Base-by-base conservation (phyloP, 1,140 invertebrate genomes). In the Bombus balteatus region DNA sequence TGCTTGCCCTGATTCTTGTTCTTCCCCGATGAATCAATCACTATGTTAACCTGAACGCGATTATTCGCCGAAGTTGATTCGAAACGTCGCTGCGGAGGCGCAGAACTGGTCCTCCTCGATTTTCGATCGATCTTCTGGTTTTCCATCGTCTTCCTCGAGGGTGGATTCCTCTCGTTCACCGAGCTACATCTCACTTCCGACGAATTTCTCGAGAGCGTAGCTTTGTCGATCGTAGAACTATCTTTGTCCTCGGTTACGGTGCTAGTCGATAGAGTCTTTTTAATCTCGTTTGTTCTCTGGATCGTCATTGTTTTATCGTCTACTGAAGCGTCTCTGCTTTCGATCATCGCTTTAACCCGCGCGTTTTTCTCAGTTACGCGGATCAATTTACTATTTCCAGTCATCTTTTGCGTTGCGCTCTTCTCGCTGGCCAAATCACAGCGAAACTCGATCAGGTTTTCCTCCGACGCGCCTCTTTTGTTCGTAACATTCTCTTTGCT, bases 21-120 rank as follows among this genome's bases (percentile, higher is more conserved):
- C 2, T 47, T 59, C 2, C 43, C 28, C 3, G 43, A 28, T 1
- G 92, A 72, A n/a, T 94, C 93, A n/a, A 93, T 92, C 15, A 93
- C 88, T 37, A 94, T 92, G 68, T 90, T 93, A 3, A 93, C 90
- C 37, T 92, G 91, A 2, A 92, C 76, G 6, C 91, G 89, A 66
- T 83, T 88, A 25, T 47, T 78, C 13, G 75, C 43, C 57, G 68
- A 37, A 39, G 43, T 34, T 43, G 90, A 89, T 39, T 82, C 83
- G 9, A 53, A 53, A 15, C 89, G 87, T 25, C 91, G 88, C 13
- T 93, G 93, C 0, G 92, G 89, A 0, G 94, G 93, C 2, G 94
- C 94, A 5, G 95, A 95, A 57, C 79, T 93, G 1, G 92, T 93
- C 73, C 93, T 92, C 10, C 89, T 90, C 3, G 80, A 74, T n/a